Evolutionary conservation across 1,140 invertebrate species (phyloP).

Genomic region (Drosophila nikananu): DNA sequence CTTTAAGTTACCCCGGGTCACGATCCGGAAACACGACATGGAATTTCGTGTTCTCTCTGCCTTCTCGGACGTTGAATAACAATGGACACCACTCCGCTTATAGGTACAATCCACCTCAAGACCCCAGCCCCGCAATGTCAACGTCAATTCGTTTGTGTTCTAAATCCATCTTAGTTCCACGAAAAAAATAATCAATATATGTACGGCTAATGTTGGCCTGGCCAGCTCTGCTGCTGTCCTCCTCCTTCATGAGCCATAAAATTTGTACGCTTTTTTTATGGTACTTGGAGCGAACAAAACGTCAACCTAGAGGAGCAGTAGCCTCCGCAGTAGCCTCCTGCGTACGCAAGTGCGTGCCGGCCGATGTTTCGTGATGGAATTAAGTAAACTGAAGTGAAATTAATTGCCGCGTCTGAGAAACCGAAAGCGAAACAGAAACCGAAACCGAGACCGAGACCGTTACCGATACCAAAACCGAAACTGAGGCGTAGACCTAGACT

Average conservation of each 20-base stretch:
- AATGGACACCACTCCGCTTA: slow-evolving; percentile 25
- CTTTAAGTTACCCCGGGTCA: slow-evolving; percentile 48
- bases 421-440: slow-evolving; percentile 47
- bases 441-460: slow-evolving; percentile 4
- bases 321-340: slow-evolving; percentile 39
- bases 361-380: slow-evolving; percentile 75
- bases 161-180: slow-evolving; percentile 42
- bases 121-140: slow-evolving; percentile 6
- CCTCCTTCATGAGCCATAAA: slow-evolving; percentile 62
- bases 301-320: slow-evolving; percentile 38
- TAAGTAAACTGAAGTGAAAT: slow-evolving; percentile 79
- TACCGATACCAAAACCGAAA: slow-evolving; percentile 6
- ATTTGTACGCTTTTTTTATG: slow-evolving; percentile 73
- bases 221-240: slow-evolving; percentile 5
- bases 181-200: slow-evolving; percentile 71
- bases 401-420: slow-evolving; percentile 68
- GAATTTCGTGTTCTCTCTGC: slow-evolving; percentile 29
- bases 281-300: slow-evolving; percentile 73
- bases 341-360: slow-evolving; percentile 65
- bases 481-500: slow-evolving; percentile 6
- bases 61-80: slow-evolving; percentile 17
- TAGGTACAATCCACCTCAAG: slow-evolving; percentile 12
- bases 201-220: slow-evolving; percentile 38
- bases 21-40: slow-evolving; percentile 45
- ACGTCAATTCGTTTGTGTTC: slow-evolving; percentile 39